A percentile compares a stretch with the other conserved stretches of the same genome.
phyloP scores from a whole-genome alignment of 2,113 vertebrate species.

The human region DNA sequence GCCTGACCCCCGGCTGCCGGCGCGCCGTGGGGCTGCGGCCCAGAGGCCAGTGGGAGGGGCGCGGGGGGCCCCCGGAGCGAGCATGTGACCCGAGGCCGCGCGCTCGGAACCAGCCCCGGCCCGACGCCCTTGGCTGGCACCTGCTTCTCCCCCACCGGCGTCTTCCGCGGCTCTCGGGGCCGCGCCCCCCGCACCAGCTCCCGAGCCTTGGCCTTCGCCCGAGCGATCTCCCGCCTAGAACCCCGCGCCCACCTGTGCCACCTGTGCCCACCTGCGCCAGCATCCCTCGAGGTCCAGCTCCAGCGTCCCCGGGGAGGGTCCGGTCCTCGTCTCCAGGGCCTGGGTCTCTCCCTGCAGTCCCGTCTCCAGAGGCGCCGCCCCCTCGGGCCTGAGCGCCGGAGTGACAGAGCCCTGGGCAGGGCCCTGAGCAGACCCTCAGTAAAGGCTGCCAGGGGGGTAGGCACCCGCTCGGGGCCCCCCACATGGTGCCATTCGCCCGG shows the following conservation, averaged over 20 bases:
- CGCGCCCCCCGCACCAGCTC: background rate
- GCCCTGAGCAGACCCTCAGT: background rate
- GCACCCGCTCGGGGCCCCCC: background rate
- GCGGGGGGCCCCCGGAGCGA: background rate
- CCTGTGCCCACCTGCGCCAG: background rate
- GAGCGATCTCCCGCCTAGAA: background rate
- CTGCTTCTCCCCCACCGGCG: background rate
- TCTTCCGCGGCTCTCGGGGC: background rate
- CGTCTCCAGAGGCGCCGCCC: background rate
- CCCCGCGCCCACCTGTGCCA: background rate
- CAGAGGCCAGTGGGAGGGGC: rapidly evolving
- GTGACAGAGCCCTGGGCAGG: background rate
- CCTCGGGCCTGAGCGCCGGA: background rate
- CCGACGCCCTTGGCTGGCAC: background rate
- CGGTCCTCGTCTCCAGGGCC: background rate
- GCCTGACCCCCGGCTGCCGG: background rate
- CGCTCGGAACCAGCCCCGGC: background rate
- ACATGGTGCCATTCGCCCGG: background rate
- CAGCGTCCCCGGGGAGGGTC: background rate
- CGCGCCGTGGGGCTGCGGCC: rapidly evolving
- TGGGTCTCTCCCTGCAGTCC: background rate
- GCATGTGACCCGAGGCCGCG: background rate
- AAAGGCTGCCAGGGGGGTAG: background rate
- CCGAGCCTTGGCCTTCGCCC: rapidly evolving
- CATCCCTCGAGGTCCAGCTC: background rate